Percentiles rank a stretch among this genome's conserved stretches.
Evolutionary conservation across 2,888 invertebrate genomes (phyloP).

Genomic region (Nysson spinosus): DNA sequence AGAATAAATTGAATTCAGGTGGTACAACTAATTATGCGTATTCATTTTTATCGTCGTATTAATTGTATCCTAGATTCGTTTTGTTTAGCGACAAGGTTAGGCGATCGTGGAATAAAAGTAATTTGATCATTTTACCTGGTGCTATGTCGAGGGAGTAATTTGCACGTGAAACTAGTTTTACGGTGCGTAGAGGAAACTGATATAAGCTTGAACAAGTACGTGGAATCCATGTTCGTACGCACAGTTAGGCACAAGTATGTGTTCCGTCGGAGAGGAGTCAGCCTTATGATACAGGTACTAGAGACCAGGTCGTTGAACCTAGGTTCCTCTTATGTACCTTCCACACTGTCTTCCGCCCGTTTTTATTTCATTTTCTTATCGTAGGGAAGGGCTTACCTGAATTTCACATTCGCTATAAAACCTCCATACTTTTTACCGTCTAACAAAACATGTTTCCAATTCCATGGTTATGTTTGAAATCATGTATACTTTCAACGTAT

Average conservation of each 20-base stretch:
- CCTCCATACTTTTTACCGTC: no score
- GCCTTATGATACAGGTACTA: conserved; percentile 62
- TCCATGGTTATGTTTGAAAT: no score
- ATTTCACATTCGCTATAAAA: no score
- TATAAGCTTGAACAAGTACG: background rate
- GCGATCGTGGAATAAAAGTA: no score
- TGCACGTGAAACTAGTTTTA: conserved; percentile 57
- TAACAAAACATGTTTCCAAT: no score
- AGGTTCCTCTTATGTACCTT: conserved; percentile 47
- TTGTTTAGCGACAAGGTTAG: no score
- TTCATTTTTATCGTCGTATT: no score
- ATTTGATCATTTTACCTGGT: no score
- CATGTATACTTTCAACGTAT: no score
- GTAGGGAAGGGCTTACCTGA: no score
- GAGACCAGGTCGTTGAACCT: conserved; percentile 57
- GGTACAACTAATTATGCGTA: background rate
- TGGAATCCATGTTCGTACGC: conserved; percentile 45
- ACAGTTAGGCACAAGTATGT: conserved; percentile 50
- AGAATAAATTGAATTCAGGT: background rate
- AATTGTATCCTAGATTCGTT: no score
- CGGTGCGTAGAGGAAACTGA: conserved; percentile 16
- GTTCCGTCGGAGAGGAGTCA: conserved; percentile 45
- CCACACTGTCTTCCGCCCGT: conserved; percentile 49
- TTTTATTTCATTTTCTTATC: conserved; percentile 53
- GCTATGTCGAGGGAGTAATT: conserved; percentile 54